phyloP scores from a whole-genome alignment of 35 echinoderm and acorn worm species.

The Lytechinus pictus region DNA sequence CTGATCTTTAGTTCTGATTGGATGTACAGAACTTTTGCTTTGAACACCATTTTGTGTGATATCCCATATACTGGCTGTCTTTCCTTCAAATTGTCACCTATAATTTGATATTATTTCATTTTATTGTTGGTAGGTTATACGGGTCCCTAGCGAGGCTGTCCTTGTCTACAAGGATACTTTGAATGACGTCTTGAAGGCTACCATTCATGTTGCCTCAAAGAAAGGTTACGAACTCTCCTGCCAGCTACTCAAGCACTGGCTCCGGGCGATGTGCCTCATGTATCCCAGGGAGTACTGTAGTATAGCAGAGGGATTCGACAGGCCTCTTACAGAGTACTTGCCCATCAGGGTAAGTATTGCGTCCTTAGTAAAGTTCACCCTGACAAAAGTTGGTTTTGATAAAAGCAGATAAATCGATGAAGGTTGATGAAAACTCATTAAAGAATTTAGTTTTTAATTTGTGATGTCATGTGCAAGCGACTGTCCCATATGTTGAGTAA shows the following conservation, averaged over 20 bases:
- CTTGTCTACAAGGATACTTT: slow-evolving; percentile 74
- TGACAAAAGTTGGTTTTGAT: too few relatives aligned
- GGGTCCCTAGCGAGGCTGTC: slow-evolving; percentile 66
- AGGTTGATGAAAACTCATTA: too few relatives aligned
- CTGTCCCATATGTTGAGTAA: too few relatives aligned
- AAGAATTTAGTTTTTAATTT: too few relatives aligned
- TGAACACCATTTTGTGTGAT: too few relatives aligned
- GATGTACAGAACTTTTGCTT: too few relatives aligned
- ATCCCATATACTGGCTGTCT: too few relatives aligned
- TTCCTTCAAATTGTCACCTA: too few relatives aligned
- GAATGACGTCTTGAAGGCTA: slow-evolving; percentile 73
- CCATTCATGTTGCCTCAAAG: slow-evolving; percentile 88
- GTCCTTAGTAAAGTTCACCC: neutral
- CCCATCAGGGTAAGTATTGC: slow-evolving; percentile 86
- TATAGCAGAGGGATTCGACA: slow-evolving; percentile 75
- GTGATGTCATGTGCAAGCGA: too few relatives aligned
- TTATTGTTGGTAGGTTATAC: slow-evolving; percentile 66
- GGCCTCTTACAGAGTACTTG: slow-evolving; percentile 89
- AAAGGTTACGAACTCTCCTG: slow-evolving; percentile 84
- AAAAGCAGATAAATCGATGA: too few relatives aligned
- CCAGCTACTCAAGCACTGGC: slow-evolving; percentile 74
- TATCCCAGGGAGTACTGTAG: slow-evolving; percentile 89
- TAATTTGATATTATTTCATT: too few relatives aligned
- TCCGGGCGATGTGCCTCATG: slow-evolving; percentile 59
- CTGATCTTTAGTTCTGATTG: too few relatives aligned